These are phyloP conservation scores for Phania funesta DNA, from an alignment of 2,888 invertebrate species.

Conservation along the genomic window DNA sequence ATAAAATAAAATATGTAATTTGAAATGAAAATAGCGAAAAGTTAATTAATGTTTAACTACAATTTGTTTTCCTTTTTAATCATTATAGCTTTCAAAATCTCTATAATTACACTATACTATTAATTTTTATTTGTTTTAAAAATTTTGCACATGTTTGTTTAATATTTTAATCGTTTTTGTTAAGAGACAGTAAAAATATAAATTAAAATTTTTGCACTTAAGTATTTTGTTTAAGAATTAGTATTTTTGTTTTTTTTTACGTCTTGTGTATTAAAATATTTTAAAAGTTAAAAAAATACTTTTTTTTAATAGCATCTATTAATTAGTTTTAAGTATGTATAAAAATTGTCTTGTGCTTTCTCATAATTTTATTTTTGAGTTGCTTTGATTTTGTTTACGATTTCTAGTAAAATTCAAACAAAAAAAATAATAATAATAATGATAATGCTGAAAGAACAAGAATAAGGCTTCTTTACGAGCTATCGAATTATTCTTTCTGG, in stretches of 20 bases:
- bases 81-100: slow-evolving; percentile 21
- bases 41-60: slow-evolving; percentile 35
- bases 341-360: slow-evolving; percentile 67
- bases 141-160: slow-evolving; percentile 58
- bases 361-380: slow-evolving; percentile 42
- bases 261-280: slow-evolving; percentile 42
- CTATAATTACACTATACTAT: slow-evolving; percentile 38
- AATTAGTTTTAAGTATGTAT: slow-evolving; percentile 43
- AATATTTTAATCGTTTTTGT: slow-evolving; percentile 2
- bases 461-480: background rate
- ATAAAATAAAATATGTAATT: slow-evolving; percentile 19
- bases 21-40: slow-evolving; percentile 45
- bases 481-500: background rate
- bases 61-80: slow-evolving; percentile 18
- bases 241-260: slow-evolving; percentile 8
- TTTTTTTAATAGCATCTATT: slow-evolving; percentile 56
- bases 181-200: slow-evolving; percentile 50
- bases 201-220: slow-evolving; percentile 34
- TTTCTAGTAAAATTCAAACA: slow-evolving; percentile 12
- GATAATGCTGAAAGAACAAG: slow-evolving; percentile 28
- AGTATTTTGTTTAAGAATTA: slow-evolving; percentile 41
- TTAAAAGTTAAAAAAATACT: slow-evolving; percentile 45
- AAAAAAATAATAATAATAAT: slow-evolving; percentile 22
- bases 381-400: slow-evolving; percentile 41
- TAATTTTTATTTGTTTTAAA: slow-evolving; percentile 30